Percentiles rank a stretch among this genome's conserved stretches.
phyloP scores from a whole-genome alignment of 2,888 invertebrate species.

The Steinernema carpocapsae region DNA sequence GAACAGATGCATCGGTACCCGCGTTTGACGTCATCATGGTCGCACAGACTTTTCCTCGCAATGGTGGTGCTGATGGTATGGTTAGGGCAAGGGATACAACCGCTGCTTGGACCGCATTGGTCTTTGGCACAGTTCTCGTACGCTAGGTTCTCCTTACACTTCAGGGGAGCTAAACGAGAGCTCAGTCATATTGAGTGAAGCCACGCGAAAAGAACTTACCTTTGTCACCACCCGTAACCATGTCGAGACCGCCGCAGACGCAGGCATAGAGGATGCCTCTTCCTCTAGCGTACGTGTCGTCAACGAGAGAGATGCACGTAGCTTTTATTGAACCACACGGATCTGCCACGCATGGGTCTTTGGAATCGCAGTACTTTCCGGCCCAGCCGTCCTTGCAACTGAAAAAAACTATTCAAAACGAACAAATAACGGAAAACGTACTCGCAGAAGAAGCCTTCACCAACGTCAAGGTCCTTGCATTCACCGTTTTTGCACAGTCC shows the following conservation, averaged over 20 bases:
- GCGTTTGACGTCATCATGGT: background rate
- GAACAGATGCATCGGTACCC: constrained; percentile 9
- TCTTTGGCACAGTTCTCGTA: no score
- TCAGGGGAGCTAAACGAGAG: no score
- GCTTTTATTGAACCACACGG: background rate
- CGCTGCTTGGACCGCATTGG: no score
- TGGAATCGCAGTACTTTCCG: background rate
- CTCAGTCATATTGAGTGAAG: background rate
- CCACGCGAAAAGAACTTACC: background rate
- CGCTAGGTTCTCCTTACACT: no score
- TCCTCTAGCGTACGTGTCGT: background rate
- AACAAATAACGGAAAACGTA: background rate
- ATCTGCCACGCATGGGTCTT: background rate
- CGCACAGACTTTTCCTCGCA: no score
- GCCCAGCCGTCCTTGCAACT: background rate
- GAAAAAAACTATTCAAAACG: background rate
- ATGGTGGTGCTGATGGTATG: no score
- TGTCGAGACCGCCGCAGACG: background rate
- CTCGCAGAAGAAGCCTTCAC: background rate
- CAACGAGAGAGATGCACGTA: background rate
- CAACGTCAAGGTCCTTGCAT: background rate
- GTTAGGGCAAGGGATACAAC: no score
- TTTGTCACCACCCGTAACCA: background rate
- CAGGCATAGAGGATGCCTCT: background rate
- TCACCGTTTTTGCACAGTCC: background rate